Evolutionary conservation across 1,140 invertebrate species (phyloP).

Genomic region (Drosophila murphyi): DNA sequence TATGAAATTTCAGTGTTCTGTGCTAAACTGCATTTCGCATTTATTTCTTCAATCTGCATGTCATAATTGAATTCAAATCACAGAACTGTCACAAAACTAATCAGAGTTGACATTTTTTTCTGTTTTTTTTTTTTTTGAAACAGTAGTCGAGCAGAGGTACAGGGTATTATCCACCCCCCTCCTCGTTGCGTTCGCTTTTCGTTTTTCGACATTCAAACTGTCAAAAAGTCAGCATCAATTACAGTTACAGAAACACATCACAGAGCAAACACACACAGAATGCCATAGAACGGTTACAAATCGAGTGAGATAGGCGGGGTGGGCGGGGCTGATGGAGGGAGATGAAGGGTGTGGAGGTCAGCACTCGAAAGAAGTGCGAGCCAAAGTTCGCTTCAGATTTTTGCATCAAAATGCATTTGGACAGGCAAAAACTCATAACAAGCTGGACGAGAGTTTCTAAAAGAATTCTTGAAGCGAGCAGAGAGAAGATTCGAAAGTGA

Average conservation of each 20-base stretch:
- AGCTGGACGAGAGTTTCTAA: neutral
- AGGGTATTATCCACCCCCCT: neutral
- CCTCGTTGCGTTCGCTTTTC: conserved; percentile 40
- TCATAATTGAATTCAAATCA: conserved; percentile 80
- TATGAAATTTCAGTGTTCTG: conserved; percentile 7
- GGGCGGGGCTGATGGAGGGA: neutral
- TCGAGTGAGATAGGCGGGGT: neutral
- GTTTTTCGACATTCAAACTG: conserved; percentile 79
- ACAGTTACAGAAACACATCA: conserved; percentile 73
- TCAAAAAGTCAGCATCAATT: conserved; percentile 83
- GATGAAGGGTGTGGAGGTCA: conserved; percentile 19
- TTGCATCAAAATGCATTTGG: conserved; percentile 81
- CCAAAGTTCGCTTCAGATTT: conserved; percentile 61
- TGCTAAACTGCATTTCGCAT: conserved; percentile 25
- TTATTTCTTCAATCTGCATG: conserved; percentile 50
- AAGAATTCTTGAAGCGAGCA: neutral
- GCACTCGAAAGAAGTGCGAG: conserved; percentile 69
- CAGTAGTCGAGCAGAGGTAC: conserved; percentile 27
- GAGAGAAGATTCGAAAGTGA: neutral
- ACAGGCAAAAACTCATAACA: conserved; percentile 27
- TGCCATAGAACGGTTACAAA: conserved; percentile 19
- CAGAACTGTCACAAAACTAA: conserved; percentile 80
- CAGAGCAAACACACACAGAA: conserved; percentile 55
- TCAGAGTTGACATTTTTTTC: conserved; percentile 71
- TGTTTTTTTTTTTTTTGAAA: conserved; percentile 13